These are phyloP conservation scores for Microctonus aethiopoides DNA, from an alignment of 2,888 invertebrate species.

Conservation along the genomic window DNA sequence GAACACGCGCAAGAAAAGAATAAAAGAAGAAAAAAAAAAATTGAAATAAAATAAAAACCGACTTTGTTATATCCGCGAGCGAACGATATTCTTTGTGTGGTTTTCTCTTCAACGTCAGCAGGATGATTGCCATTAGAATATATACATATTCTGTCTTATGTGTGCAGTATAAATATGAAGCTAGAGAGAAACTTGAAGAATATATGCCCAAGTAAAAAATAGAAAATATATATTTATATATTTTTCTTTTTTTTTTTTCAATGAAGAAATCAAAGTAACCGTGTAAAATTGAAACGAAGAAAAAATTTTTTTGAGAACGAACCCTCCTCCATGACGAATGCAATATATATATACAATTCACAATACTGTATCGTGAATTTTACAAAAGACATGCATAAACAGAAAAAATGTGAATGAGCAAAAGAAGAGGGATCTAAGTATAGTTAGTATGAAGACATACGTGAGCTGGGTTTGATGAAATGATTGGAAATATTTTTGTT, in stretches of 20 bases:
- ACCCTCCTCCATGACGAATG: slow-evolving; percentile 35
- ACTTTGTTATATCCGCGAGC: slow-evolving; percentile 42
- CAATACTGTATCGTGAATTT: neutral
- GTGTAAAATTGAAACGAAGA: slow-evolving; percentile 55
- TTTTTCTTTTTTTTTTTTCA: slow-evolving; percentile 40
- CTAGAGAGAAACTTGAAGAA: no score
- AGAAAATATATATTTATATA: no score
- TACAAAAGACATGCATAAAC: neutral
- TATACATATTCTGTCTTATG: slow-evolving; percentile 44
- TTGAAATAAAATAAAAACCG: slow-evolving; percentile 22
- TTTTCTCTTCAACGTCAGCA: slow-evolving; percentile 41
- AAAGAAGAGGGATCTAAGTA: neutral
- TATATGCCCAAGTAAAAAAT: no score
- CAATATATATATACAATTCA: neutral
- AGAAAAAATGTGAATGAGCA: neutral
- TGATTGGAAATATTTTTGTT: slow-evolving; percentile 26
- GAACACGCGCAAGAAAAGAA: slow-evolving; percentile 21
- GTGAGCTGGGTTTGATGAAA: no score
- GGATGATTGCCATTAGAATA: slow-evolving; percentile 41
- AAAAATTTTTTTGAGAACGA: slow-evolving; percentile 27
- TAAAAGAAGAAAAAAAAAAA: slow-evolving; percentile 34
- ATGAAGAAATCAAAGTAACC: slow-evolving; percentile 60
- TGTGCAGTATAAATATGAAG: slow-evolving; percentile 5
- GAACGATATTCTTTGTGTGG: slow-evolving; percentile 51
- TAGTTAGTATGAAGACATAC: neutral